Conservation (phyloP, 1,140 invertebrate genomes). For the Trichogramma pretiosum region DNA sequence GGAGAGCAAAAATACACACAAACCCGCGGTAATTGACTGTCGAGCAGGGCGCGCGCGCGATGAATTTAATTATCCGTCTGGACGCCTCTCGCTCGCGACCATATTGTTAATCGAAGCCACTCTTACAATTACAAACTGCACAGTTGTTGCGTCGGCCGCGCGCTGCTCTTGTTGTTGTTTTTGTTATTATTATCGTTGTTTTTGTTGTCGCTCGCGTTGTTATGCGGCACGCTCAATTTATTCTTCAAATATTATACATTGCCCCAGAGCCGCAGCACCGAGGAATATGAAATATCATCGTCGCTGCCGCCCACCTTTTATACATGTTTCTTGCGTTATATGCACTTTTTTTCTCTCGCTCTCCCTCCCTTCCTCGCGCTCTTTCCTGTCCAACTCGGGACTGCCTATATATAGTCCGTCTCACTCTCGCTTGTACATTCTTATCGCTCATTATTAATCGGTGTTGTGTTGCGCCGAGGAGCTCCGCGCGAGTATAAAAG, state of each 20-base stretch:
- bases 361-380: background rate
- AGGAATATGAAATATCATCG: slow-evolving; percentile 3
- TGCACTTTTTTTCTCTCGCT: background rate
- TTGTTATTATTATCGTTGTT: too few species aligned
- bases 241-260: background rate
- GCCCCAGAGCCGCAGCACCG: background rate
- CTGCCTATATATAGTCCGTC: too few species aligned
- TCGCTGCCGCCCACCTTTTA: background rate
- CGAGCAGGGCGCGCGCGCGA: too few species aligned
- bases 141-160: too few species aligned
- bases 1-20: slow-evolving; percentile 16
- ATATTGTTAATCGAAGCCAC: slow-evolving; percentile 14
- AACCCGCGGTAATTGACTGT: slow-evolving; percentile 17
- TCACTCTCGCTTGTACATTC: too few species aligned
- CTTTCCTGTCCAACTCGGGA: too few species aligned
- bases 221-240: too few species aligned
- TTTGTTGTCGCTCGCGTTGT: too few species aligned
- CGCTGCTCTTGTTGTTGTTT: too few species aligned
- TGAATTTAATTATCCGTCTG: slow-evolving; percentile 13
- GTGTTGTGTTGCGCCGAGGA: slow-evolving; percentile 1
- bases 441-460: slow-evolving; percentile 19
- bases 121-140: slow-evolving; percentile 15
- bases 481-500: too few species aligned
- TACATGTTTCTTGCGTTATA: background rate
- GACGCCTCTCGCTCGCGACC: background rate